Conservation (phyloP, 2,888 invertebrate genomes). For the Lasius platythorax region DNA sequence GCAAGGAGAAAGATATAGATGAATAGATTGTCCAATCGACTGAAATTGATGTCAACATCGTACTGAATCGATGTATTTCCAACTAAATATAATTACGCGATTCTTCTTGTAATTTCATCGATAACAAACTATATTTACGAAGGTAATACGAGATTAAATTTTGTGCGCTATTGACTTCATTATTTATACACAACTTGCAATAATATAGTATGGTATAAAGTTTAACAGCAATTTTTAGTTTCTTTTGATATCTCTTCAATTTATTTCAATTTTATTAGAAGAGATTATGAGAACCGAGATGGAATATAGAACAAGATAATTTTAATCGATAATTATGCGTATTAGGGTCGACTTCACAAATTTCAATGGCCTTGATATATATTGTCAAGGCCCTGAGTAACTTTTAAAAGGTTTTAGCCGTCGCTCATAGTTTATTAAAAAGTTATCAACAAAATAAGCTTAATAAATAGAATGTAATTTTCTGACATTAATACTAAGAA, state of each 20-base stretch:
- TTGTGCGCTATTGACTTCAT: slow-evolving; percentile 3
- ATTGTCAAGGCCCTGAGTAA: too few species aligned
- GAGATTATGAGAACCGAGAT: background rate
- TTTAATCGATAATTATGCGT: background rate
- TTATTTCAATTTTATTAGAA: background rate
- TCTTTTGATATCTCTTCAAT: background rate
- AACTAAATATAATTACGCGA: slow-evolving; percentile 30
- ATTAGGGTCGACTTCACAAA: too few species aligned
- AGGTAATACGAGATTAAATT: slow-evolving; percentile 2
- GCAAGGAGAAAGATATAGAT: background rate
- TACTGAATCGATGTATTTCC: background rate
- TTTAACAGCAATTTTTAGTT: slow-evolving; percentile 12
- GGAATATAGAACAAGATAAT: background rate
- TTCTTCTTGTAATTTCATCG: background rate
- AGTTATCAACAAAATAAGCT: too few species aligned
- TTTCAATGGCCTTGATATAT: too few species aligned
- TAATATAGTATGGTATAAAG: background rate
- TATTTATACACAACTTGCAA: background rate
- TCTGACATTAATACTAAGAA: too few species aligned
- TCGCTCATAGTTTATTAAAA: too few species aligned
- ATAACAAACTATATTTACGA: background rate
- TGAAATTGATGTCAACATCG: slow-evolving; percentile 20
- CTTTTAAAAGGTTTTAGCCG: too few species aligned
- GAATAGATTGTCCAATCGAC: slow-evolving; percentile 24
- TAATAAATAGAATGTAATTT: too few species aligned